Percentiles rank a stretch among this genome's conserved stretches.
Evolutionary conservation across 2,113 vertebrate species (phyloP).

Genomic region (Prochilodus magdalenae): DNA sequence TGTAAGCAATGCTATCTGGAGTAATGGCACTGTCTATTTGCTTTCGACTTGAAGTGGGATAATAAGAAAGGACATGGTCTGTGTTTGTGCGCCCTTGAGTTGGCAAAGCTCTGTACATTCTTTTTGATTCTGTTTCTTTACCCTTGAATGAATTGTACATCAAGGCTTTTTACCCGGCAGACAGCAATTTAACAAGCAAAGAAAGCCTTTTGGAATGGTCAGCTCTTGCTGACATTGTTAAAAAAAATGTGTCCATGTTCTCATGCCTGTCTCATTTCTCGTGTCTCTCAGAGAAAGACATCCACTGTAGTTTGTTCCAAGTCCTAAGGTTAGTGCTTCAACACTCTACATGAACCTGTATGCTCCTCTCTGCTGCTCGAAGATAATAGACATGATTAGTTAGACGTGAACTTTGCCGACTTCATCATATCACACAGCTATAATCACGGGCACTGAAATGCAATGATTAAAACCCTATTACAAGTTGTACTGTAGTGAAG

Average conservation of each 20-base stretch:
- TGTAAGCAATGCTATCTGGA: neutral
- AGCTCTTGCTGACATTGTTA: neutral
- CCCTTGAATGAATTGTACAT: neutral
- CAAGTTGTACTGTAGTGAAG: neutral
- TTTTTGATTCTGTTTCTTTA: conserved; percentile 40
- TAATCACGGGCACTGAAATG: neutral
- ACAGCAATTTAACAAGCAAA: neutral
- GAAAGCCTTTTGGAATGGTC: neutral
- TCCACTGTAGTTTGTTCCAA: neutral
- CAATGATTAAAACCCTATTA: conserved; percentile 12
- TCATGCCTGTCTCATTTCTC: neutral
- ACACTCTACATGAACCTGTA: neutral
- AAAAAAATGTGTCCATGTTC: neutral
- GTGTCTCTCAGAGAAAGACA: neutral
- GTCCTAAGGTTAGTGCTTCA: neutral
- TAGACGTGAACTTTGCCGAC: neutral
- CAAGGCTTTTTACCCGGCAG: conserved; percentile 21
- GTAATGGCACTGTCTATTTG: neutral
- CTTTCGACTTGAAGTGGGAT: neutral
- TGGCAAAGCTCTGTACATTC: conserved; percentile 29
- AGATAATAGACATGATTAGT: neutral
- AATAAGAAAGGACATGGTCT: conserved; percentile 17
- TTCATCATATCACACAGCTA: conserved; percentile 5
- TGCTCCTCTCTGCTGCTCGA: neutral
- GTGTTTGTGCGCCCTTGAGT: conserved; percentile 49